Evolutionary conservation across 2,113 vertebrate species (phyloP), one percentile per base, ranked within the genome.

Genomic region (Sinocyclocheilus maitianheensis): DNA sequence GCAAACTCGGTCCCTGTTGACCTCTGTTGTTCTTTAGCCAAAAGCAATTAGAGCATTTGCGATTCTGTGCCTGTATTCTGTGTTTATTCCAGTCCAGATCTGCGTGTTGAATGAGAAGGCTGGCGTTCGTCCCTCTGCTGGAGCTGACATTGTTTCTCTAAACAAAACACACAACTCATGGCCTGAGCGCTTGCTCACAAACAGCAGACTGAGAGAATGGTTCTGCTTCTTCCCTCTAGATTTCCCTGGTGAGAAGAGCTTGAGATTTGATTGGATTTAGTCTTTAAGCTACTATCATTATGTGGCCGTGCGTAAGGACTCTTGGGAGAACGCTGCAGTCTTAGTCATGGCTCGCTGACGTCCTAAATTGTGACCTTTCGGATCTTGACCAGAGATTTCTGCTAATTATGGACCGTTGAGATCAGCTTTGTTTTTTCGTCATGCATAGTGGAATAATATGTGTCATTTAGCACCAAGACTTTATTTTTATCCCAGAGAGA

Each of bases 181-280:
- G 24, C 46, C 55, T 76, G 89, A 62, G 10, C 13, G 22, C 51
- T 34, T 13, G 53, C 55, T 24, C 90, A 85, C 30, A 51, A 90
- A 90, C 89, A 46, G 58, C 89, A 85, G 84, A 14, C 34, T 58
- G 86, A 84, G 84, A 77, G 83, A 88, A 92, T 92, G 88, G 88
- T 84, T 83, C 58, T 37, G 74, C 81, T 86, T 82, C 53, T 13
- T 26, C 86, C 46, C 30, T 18, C 34, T 37, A 62, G 85, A 84
- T 85, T 81, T 46, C 78, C 48, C 83, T 13, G 40, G 67, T 37
- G 48, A 74, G 79, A 82, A 78, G 20, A 43, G 26, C 72, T 83
- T 62, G 20, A 48, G 10, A 46, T 37, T 43, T 83, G 63, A 48
- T 37, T 72, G 63, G 24, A 58, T 86, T 24, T 46, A 81, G 18